A percentile compares a stretch with the other conserved stretches of the same genome.
Conservation (phyloP, 2,888 invertebrate species). For the Schrankia costaestrigalis region DNA sequence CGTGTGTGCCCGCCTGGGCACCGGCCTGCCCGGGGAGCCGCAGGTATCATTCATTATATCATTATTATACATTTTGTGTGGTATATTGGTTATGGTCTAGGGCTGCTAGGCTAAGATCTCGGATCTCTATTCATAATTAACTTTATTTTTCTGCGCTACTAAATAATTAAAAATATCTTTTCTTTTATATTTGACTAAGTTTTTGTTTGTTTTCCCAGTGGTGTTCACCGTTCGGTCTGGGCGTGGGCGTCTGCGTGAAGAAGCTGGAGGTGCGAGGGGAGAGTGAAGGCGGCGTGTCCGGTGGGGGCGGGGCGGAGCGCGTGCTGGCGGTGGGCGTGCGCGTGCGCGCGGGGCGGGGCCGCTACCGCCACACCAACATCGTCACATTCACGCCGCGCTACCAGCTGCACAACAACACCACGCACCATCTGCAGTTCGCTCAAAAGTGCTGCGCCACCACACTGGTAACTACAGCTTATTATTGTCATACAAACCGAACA, state of each 20-base stretch:
- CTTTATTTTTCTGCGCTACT: too few relatives aligned
- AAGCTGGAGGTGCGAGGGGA: slow-evolving; percentile 68
- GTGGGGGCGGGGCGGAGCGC: slow-evolving; percentile 68
- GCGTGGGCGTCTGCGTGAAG: slow-evolving; percentile 88
- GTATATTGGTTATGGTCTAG: too few relatives aligned
- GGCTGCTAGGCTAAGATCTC: too few relatives aligned
- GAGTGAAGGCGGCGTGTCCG: slow-evolving; percentile 50
- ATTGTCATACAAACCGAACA: too few relatives aligned
- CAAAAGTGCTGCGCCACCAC: slow-evolving; percentile 92
- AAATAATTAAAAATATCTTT: too few relatives aligned
- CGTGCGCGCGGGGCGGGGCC: slow-evolving; percentile 92
- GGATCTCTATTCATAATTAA: too few relatives aligned
- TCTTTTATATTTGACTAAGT: too few relatives aligned
- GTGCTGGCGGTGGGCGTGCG: slow-evolving; percentile 94
- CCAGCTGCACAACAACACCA: slow-evolving; percentile 94
- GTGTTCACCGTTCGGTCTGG: slow-evolving; percentile 93
- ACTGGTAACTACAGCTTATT: slow-evolving; percentile 79
- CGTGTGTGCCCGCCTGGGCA: slow-evolving; percentile 89
- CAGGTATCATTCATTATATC: slow-evolving; percentile 46
- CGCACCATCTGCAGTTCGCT: slow-evolving; percentile 89
- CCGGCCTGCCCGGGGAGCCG: slow-evolving; percentile 71
- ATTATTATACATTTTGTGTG: not conserved
- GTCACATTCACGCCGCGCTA: slow-evolving; percentile 96
- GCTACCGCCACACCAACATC: slow-evolving; percentile 94
- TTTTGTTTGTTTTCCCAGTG: slow-evolving; percentile 76